Percentiles rank a stretch among this genome's conserved stretches.
These are phyloP conservation scores for Peromyscus melanophrys DNA, from an alignment of 2,797 vertebrate species.

Conservation along the genomic window DNA sequence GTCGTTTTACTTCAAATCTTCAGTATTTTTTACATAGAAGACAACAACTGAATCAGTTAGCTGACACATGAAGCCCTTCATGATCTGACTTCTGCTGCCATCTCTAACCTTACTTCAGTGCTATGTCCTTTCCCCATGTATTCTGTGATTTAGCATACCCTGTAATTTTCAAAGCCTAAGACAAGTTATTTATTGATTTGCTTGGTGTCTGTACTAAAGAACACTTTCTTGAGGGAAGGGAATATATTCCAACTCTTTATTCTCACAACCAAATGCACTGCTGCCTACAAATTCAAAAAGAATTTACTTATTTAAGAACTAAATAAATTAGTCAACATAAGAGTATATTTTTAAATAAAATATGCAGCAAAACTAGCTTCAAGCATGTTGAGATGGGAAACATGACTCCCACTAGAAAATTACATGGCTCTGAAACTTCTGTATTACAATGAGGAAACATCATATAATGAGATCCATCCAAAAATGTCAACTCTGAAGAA, in stretches of 20 bases:
- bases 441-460: neutral
- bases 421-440: neutral
- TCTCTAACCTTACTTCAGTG: neutral
- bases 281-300: neutral
- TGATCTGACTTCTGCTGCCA: neutral
- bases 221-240: neutral
- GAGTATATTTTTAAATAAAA: neutral
- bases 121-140: neutral
- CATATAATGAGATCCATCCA: slow-evolving; percentile 21
- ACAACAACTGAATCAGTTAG: neutral
- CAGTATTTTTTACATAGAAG: neutral
- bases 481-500: slow-evolving; percentile 35
- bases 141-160: neutral
- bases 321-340: neutral
- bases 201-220: neutral
- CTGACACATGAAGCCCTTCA: neutral
- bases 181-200: neutral
- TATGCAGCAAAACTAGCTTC: neutral
- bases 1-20: neutral
- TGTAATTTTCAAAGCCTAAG: neutral
- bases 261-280: no score
- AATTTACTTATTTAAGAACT: neutral
- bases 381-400: neutral
- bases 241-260: neutral
- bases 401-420: neutral